Base-by-base conservation (phyloP, 1,140 invertebrate genomes). In the Psilanteris sp. region DNA sequence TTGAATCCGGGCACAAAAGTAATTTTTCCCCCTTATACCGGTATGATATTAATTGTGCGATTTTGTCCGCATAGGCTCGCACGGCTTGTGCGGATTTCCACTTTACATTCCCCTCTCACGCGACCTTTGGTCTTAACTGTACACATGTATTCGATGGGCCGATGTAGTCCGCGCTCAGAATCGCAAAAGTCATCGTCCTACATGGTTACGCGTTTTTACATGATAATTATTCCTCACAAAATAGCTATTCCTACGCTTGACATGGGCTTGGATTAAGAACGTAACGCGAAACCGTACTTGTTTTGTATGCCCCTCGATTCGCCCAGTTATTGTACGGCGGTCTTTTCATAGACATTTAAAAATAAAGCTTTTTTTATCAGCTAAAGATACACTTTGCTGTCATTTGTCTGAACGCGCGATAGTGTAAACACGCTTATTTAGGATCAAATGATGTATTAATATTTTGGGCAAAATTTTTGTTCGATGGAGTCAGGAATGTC, bases 101-200 rank as follows among this genome's bases (percentile, higher is more conserved):
- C 68, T 73, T 73, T 64, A 64, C 62, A 77, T 73, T 77, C 57
- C 74, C 75, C 68, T 72, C 75, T 77, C 57, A 15, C 24, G 50
- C 50, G 57, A 77, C 75, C 75, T 73, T 59, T 62, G 55, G 34
- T 61, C 67, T 77, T 77, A 77, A 77, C 74, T 77, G 67, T 72
- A 77, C 67, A 72, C 54, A 62, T 48, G 61, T 72, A 72, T 77
- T 72, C 54, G 74, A 72, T 52, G 50, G 67, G 36, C 37, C 32
- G 52, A 66, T 59, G 64, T 59, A 50, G 46, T 31, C 59, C 52
- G 62, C 61, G 44, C 59, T 61, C 29, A 29, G 59, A 61, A 77
- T 62, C 41, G 61, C 62, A 57, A 37, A 67, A 77, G 61, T 77
- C 67, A 77, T 67, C 67, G 74, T 67, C 74, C 61, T 71, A 34